phyloP scores from a whole-genome alignment of 2,888 invertebrate species.

The Rhamphomyia laevipes region DNA sequence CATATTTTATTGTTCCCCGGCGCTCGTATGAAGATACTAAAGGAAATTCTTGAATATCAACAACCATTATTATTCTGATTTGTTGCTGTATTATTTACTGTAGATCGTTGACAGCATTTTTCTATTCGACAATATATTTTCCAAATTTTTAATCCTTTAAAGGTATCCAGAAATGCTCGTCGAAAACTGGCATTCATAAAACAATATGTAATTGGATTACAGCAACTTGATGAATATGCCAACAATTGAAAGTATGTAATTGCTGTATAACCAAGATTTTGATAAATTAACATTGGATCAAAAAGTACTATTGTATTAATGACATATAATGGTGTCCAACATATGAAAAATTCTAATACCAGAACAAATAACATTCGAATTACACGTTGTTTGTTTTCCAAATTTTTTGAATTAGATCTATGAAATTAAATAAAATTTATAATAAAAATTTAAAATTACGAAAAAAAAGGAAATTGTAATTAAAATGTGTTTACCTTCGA shows the following conservation, averaged over 20 bases:
- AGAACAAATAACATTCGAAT: slow-evolving; percentile 83
- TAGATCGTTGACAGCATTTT: too few relatives aligned
- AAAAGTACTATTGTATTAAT: slow-evolving; percentile 65
- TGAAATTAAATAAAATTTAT: neutral
- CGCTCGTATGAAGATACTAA: too few relatives aligned
- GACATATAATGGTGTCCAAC: slow-evolving; percentile 79
- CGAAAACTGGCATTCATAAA: slow-evolving; percentile 85
- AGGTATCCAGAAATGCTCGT: slow-evolving; percentile 64
- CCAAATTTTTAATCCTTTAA: slow-evolving; percentile 39
- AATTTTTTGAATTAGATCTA: slow-evolving; percentile 30
- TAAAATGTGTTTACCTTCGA: too few relatives aligned
- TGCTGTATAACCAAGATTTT: slow-evolving; percentile 57
- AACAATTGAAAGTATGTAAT: slow-evolving; percentile 62
- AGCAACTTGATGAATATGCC: slow-evolving; percentile 73
- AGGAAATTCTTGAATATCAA: too few relatives aligned
- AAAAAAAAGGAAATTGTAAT: too few relatives aligned
- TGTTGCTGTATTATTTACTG: too few relatives aligned
- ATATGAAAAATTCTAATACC: slow-evolving; percentile 83
- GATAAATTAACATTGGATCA: slow-evolving; percentile 56
- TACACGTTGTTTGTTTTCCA: slow-evolving; percentile 41
- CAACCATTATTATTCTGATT: too few relatives aligned
- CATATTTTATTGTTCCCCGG: too few relatives aligned
- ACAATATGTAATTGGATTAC: slow-evolving; percentile 86
- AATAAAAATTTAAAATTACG: too few relatives aligned
- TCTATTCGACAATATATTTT: neutral